A percentile compares a stretch with the other conserved stretches of the same genome.
These are phyloP conservation scores for Pogona vitticeps DNA, from an alignment of 2,113 vertebrate genomes.

Conservation along the genomic window DNA sequence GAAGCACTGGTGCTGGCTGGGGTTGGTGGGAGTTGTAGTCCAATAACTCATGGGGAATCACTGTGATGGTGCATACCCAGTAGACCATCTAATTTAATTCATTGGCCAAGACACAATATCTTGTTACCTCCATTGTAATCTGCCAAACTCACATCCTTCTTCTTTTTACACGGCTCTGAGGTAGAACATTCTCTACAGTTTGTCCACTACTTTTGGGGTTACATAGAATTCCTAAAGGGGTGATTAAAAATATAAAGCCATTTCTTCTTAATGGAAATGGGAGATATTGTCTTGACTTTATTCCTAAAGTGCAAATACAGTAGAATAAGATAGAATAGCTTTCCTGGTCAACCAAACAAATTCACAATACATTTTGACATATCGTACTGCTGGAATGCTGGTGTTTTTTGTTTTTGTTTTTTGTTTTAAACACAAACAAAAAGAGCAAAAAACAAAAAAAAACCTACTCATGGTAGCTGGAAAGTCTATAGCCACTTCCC, in stretches of 20 bases:
- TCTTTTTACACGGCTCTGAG: background rate
- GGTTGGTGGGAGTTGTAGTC: too few species aligned
- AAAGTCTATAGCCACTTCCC: background rate
- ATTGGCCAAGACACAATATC: background rate
- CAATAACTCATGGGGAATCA: too few species aligned
- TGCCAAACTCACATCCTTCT: background rate
- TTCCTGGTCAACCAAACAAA: slow-evolving; percentile 51
- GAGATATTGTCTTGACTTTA: background rate
- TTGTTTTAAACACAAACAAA: accelerated
- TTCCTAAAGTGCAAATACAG: background rate
- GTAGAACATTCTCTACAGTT: background rate
- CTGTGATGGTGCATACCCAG: background rate
- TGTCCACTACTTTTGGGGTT: background rate
- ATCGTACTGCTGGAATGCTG: background rate
- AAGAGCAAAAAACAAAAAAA: background rate
- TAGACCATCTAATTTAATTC: background rate
- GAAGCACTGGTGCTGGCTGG: background rate
- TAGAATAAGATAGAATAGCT: slow-evolving; percentile 2
- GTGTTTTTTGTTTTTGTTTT: too few species aligned
- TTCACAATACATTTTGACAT: slow-evolving; percentile 22
- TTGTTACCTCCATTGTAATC: background rate
- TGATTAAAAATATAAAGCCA: background rate
- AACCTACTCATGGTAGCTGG: background rate
- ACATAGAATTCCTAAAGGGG: background rate
- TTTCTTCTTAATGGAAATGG: background rate